Evolutionary conservation across 2,113 vertebrate species (phyloP).

Genomic region (Tachysurus vachellii): DNA sequence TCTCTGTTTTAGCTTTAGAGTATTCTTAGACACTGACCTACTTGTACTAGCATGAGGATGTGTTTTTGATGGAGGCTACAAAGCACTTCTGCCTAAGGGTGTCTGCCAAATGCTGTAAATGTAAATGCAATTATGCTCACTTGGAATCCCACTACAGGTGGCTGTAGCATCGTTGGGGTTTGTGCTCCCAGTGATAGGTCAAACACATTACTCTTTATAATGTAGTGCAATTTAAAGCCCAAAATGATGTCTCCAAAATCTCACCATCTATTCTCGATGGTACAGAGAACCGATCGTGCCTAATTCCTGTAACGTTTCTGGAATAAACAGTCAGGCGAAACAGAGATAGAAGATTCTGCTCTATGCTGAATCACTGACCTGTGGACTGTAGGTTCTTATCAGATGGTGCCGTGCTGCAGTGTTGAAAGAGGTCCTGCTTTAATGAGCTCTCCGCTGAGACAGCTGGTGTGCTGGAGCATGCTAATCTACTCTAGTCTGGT

Average conservation of each 20-base stretch:
- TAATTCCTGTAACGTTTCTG: background rate
- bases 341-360: slow-evolving; percentile 12
- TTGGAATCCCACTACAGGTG: background rate
- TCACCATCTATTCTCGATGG: background rate
- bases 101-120: background rate
- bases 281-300: background rate
- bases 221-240: background rate
- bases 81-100: background rate
- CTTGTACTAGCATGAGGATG: background rate
- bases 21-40: background rate
- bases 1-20: background rate
- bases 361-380: slow-evolving; percentile 36
- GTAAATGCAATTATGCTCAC: background rate
- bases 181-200: background rate
- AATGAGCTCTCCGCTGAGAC: slow-evolving; percentile 43
- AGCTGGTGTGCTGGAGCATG: slow-evolving; percentile 29
- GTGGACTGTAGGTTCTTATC: slow-evolving; percentile 40
- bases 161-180: background rate
- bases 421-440: slow-evolving; percentile 29
- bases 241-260: background rate
- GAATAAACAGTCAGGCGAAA: background rate
- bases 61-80: background rate
- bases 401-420: slow-evolving; percentile 26
- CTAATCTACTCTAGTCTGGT: slow-evolving; percentile 30
- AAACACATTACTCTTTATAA: slow-evolving; percentile 13